phyloP scores from a whole-genome alignment of 2,888 invertebrate species.

The Sesamia inferens region DNA sequence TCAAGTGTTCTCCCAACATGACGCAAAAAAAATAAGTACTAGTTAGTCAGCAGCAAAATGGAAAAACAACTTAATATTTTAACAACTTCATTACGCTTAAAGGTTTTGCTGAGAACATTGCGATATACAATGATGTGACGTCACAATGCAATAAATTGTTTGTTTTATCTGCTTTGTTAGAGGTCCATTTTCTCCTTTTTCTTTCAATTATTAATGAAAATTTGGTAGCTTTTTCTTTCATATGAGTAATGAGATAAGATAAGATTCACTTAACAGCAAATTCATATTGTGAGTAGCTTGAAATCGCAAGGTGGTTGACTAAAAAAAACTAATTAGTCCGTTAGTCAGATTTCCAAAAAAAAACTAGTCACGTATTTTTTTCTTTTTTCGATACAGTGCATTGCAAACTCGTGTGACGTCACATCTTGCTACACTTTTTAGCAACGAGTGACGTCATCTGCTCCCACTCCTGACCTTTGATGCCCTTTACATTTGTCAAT shows the following conservation, averaged over 20 bases:
- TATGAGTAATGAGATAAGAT: neutral
- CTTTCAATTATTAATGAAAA: neutral
- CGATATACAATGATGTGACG: conserved; percentile 1
- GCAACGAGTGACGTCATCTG: no score
- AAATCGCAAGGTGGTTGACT: no score
- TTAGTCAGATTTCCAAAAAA: no score
- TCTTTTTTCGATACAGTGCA: no score
- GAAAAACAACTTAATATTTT: neutral
- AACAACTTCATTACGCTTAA: neutral
- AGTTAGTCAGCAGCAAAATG: neutral
- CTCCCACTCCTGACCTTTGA: no score
- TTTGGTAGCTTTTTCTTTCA: neutral
- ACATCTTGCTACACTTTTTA: no score
- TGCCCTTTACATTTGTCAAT: no score
- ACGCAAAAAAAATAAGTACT: neutral
- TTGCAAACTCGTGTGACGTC: no score
- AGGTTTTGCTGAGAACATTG: conserved; percentile 14
- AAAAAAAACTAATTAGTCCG: no score
- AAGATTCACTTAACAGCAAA: neutral
- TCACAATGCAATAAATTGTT: conserved; percentile 12
- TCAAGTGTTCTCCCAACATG: neutral
- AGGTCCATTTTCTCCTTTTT: no score
- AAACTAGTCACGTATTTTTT: no score
- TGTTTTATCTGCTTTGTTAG: neutral
- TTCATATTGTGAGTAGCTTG: neutral